Evolutionary conservation across 2,888 invertebrate genomes (phyloP).

Genomic region (Drosophila picticornis): DNA sequence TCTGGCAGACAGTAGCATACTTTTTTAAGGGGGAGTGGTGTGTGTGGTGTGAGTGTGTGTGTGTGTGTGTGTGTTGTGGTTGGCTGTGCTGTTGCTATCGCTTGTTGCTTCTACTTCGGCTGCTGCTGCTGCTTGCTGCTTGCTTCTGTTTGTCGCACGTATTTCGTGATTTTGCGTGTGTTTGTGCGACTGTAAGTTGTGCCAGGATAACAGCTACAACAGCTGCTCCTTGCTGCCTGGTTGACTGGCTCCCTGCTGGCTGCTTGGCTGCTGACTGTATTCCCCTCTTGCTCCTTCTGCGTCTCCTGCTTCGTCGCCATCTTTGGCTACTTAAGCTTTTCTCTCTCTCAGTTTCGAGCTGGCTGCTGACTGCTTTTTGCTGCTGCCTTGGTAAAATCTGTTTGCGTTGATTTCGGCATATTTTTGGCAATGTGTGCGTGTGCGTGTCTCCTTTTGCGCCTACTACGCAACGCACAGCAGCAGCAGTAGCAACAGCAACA

Average conservation of each 20-base stretch:
- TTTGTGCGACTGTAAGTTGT: constrained; percentile 71
- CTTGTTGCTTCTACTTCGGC: constrained; percentile 5
- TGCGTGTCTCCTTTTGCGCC: constrained; percentile 34
- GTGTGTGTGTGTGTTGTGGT: constrained; percentile 10
- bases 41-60: constrained; percentile 5
- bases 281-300: not conserved
- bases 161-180: constrained; percentile 67
- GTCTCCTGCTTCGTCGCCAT: constrained; percentile 3
- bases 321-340: constrained; percentile 44
- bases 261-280: constrained; percentile 15
- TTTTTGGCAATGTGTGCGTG: constrained; percentile 72
- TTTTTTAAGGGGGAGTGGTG: constrained; percentile 30
- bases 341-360: constrained; percentile 6
- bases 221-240: constrained; percentile 10
- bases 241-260: constrained; percentile 9
- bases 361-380: constrained; percentile 43
- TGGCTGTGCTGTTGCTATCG: not conserved
- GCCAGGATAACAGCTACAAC: constrained; percentile 57
- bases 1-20: constrained; percentile 43
- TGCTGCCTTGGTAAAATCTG: constrained; percentile 77
- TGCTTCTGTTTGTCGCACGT: constrained; percentile 29
- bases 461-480: constrained; percentile 62
- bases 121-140: constrained; percentile 12
- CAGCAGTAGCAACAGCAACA: constrained; percentile 13
- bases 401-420: constrained; percentile 82